Percentiles rank a stretch among this genome's conserved stretches.
These are phyloP conservation scores for Mesaphorura yosii DNA, from an alignment of 1,140 invertebrate species.

Conservation along the genomic window DNA sequence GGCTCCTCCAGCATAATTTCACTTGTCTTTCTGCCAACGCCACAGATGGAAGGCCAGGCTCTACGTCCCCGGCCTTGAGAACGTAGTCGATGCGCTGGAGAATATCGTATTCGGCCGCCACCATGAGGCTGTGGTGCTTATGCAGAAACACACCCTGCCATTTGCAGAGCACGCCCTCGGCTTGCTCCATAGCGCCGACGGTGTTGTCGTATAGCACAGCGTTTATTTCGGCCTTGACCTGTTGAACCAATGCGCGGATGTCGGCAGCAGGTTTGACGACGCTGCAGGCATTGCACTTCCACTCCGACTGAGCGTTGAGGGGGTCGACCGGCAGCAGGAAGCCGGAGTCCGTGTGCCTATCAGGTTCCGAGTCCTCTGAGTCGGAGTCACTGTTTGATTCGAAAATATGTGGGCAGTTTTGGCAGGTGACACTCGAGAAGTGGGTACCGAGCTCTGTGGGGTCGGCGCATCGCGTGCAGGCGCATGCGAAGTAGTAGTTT, in stretches of 20 bases:
- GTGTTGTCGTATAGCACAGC: neutral
- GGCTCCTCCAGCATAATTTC: too few relatives aligned
- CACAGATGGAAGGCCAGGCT: too few relatives aligned
- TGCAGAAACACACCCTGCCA: neutral
- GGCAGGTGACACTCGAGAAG: constrained; percentile 23
- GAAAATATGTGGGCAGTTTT: constrained; percentile 12
- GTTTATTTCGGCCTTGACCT: neutral
- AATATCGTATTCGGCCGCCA: neutral
- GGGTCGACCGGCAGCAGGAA: constrained; percentile 22
- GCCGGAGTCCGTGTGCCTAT: constrained; percentile 1
- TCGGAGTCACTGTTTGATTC: too few relatives aligned
- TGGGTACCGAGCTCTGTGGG: constrained; percentile 52
- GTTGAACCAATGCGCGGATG: neutral
- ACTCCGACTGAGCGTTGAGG: constrained; percentile 14
- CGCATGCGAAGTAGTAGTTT: constrained; percentile 64
- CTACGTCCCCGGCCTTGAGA: too few relatives aligned
- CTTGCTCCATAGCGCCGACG: neutral
- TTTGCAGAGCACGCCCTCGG: neutral
- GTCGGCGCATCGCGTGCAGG: constrained; percentile 59
- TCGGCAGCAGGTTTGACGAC: constrained; percentile 17
- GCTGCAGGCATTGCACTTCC: constrained; percentile 22
- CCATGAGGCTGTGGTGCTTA: neutral
- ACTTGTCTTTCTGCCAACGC: too few relatives aligned
- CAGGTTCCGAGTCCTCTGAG: constrained; percentile 1
- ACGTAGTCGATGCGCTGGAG: neutral